A percentile compares a stretch with the other conserved stretches of the same genome.
Conservation (phyloP, 2,113 vertebrate genomes). For the Pteronura brasiliensis region DNA sequence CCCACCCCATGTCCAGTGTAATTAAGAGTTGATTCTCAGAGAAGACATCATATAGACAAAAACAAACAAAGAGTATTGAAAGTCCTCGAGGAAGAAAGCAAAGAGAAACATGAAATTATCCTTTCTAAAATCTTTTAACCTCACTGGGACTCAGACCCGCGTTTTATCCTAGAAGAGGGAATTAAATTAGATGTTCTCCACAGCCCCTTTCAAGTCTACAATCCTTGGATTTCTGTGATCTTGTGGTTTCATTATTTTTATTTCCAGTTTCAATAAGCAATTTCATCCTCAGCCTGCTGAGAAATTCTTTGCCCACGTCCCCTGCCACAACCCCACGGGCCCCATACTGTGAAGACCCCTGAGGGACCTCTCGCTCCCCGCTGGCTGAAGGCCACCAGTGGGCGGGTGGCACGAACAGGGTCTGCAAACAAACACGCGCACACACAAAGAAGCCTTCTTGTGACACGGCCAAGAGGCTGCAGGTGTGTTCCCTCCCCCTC, state of each 20-base stretch:
- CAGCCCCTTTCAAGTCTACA: constrained; percentile 36
- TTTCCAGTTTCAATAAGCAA: constrained; percentile 47
- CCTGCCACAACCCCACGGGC: not conserved
- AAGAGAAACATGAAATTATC: not conserved
- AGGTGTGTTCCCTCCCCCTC: not conserved
- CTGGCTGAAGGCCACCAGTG: not conserved
- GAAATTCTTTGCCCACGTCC: not conserved
- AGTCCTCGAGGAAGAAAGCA: constrained; percentile 22
- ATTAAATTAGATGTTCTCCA: constrained; percentile 18
- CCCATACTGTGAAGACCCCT: not conserved
- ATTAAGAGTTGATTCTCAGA: not conserved
- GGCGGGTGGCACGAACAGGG: not conserved
- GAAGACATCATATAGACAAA: not conserved
- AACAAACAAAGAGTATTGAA: not conserved
- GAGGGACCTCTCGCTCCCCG: rapidly evolving
- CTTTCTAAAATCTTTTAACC: not conserved
- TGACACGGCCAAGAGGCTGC: not conserved
- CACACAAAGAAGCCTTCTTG: not conserved
- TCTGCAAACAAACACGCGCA: not conserved
- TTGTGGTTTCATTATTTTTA: constrained; percentile 49
- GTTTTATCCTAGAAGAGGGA: not conserved
- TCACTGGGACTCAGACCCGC: not conserved
- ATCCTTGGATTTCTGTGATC: constrained; percentile 36
- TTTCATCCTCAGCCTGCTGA: not conserved
- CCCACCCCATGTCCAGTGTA: not conserved